Percentiles rank a stretch among this genome's conserved stretches.
These are phyloP conservation scores for Orussus abietinus DNA, from an alignment of 1,140 invertebrate species.

Conservation along the genomic window DNA sequence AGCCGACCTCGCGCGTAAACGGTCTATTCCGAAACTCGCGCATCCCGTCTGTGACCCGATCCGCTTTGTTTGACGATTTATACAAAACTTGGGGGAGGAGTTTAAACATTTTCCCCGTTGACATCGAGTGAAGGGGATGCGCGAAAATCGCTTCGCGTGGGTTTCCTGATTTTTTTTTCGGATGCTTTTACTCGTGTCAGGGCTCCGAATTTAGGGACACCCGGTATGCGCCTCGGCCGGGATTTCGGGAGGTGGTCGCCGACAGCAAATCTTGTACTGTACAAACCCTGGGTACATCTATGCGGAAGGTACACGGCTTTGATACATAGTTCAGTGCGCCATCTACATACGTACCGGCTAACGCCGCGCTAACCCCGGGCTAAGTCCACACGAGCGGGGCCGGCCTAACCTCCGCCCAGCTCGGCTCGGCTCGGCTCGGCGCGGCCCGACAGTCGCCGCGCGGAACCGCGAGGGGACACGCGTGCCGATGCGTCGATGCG, in stretches of 20 bases:
- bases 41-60: too few relatives aligned
- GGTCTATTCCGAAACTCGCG: too few relatives aligned
- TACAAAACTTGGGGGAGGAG: too few relatives aligned
- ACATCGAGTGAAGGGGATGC: too few relatives aligned
- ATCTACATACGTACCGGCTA: constrained; percentile 41
- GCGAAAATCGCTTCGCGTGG: too few relatives aligned
- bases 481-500: constrained; percentile 3
- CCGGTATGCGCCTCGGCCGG: constrained; percentile 12
- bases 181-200: neutral
- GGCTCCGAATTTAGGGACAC: constrained; percentile 1
- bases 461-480: constrained; percentile 3
- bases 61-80: too few relatives aligned
- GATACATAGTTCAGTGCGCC: constrained; percentile 48
- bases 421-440: neutral
- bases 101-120: too few relatives aligned
- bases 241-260: constrained; percentile 15
- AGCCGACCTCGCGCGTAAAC: too few relatives aligned
- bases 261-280: constrained; percentile 40
- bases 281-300: constrained; percentile 38
- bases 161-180: too few relatives aligned
- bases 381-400: constrained; percentile 32
- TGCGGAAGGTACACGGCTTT: constrained; percentile 38
- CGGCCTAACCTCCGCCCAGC: constrained; percentile 19
- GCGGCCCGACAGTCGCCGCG: constrained; percentile 24
- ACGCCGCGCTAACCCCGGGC: constrained; percentile 41